These are phyloP conservation scores for Imbricaverruca yamaguchii DNA, from an alignment of 2,888 invertebrate species.

Conservation along the genomic window DNA sequence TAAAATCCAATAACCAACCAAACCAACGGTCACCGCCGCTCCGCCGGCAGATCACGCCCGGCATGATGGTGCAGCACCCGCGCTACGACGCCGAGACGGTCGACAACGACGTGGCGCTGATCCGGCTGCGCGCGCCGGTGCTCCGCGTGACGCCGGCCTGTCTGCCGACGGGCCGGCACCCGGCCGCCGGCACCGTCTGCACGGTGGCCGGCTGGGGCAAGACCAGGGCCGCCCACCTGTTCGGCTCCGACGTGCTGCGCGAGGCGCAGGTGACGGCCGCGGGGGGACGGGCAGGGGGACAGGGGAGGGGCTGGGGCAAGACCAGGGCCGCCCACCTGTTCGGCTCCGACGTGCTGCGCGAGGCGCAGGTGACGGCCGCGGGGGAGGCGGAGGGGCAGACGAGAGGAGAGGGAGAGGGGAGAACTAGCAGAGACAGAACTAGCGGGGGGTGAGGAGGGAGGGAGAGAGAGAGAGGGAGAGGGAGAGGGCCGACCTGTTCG, in stretches of 20 bases:
- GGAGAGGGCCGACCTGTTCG: too few relatives aligned
- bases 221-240: constrained; percentile 61
- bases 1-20: too few relatives aligned
- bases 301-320: constrained; percentile 64
- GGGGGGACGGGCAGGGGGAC: neutral
- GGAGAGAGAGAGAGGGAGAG: too few relatives aligned
- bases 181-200: constrained; percentile 59
- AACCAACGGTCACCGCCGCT: too few relatives aligned
- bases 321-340: constrained; percentile 62
- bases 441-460: too few relatives aligned
- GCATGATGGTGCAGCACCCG: constrained; percentile 66
- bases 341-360: constrained; percentile 75
- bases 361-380: constrained; percentile 67
- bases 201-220: constrained; percentile 93
- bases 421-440: too few relatives aligned
- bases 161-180: constrained; percentile 62
- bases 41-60: neutral
- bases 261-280: constrained; percentile 72
- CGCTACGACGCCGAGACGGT: constrained; percentile 80
- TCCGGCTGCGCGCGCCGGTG: constrained; percentile 54
- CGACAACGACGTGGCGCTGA: constrained; percentile 82
- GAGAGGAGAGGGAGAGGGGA: too few relatives aligned
- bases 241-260: constrained; percentile 73
- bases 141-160: constrained; percentile 62
- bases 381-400: neutral